Evolutionary conservation across 2,113 vertebrate species (phyloP), one percentile per base, ranked within the genome.

Genomic region (Myxocyprinus asiaticus): DNA sequence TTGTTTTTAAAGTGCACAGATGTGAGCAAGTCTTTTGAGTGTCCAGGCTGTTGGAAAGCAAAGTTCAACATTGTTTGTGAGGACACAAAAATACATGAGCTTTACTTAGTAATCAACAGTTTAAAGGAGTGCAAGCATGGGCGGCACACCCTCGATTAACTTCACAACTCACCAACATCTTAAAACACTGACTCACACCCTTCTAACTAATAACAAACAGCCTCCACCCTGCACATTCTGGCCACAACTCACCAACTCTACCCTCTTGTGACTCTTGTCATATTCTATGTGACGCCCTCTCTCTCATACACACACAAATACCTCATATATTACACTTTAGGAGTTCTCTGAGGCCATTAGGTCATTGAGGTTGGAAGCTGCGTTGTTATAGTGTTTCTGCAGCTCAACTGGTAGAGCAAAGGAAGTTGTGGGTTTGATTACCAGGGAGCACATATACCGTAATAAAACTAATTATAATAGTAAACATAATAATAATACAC

Each of bases 131-230:
- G 85, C 63, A 82, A 86, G 88, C 86, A 75, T 83, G 79, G 91
- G 88, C 22, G 3, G 22, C 87, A 77, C 89, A 87, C 88, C 91
- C 89, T 83, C 83, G 82, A 87, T 87, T 90, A 88, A 88, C 90
- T 88, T 89, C 90, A 91, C 87, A 85, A 88, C 61, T 86, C 84
- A 86, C 85, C 84, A 79, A 83, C 81, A 63, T 83, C 78, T 59
- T 55, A 72, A 58, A 75, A 75, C 69, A 50, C 70, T 62, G 78
- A 81, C 65, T 43, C 79, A 79, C 83, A 76, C 83, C 80, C 85
- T 81, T 43, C 22, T 58, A 81, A 81, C 50, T 84, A 73, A 70
- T 77, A 80, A 81, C 63, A 77, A 75, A 73, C 68, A 43, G 45
- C 53, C 78, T 72, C 68, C 85, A 45, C 77, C 78, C 7, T 33